phyloP scores from a whole-genome alignment of 2,888 invertebrate species.

The Callimorpha dominula region DNA sequence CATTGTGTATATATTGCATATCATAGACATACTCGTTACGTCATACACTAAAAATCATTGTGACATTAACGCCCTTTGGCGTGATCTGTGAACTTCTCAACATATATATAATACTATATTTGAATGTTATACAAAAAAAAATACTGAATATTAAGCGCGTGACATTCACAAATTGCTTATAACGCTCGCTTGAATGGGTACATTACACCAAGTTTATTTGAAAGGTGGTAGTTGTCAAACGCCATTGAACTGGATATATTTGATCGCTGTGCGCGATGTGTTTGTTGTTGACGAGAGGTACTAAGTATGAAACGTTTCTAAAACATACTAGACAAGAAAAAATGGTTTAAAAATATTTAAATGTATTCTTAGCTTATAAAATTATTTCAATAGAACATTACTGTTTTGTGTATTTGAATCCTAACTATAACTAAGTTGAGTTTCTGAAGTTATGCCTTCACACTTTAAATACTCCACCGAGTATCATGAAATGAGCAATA shows the following conservation, averaged over 20 bases:
- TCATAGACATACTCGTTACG: too few relatives aligned
- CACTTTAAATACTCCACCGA: too few relatives aligned
- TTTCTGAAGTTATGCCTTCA: too few relatives aligned
- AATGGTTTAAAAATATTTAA: too few relatives aligned
- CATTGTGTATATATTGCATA: too few relatives aligned
- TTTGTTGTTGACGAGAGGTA: background rate
- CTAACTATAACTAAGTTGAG: too few relatives aligned
- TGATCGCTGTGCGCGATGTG: background rate
- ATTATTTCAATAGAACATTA: too few relatives aligned
- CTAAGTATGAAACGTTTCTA: too few relatives aligned
- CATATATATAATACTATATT: background rate
- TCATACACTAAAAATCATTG: background rate
- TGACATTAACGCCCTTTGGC: background rate
- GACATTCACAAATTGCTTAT: conserved; percentile 3
- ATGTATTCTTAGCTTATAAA: too few relatives aligned
- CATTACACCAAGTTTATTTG: background rate
- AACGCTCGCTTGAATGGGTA: background rate
- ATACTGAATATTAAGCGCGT: background rate
- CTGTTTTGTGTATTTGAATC: too few relatives aligned
- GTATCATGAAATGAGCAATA: too few relatives aligned
- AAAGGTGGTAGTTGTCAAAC: conserved; percentile 1
- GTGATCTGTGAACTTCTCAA: background rate
- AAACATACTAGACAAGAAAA: too few relatives aligned
- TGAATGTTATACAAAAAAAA: background rate
- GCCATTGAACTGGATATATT: background rate